Evolutionary conservation across 1,140 invertebrate species (phyloP), one percentile per base, ranked within the genome.

Genomic region (Daktulosphaira vitifoliae): DNA sequence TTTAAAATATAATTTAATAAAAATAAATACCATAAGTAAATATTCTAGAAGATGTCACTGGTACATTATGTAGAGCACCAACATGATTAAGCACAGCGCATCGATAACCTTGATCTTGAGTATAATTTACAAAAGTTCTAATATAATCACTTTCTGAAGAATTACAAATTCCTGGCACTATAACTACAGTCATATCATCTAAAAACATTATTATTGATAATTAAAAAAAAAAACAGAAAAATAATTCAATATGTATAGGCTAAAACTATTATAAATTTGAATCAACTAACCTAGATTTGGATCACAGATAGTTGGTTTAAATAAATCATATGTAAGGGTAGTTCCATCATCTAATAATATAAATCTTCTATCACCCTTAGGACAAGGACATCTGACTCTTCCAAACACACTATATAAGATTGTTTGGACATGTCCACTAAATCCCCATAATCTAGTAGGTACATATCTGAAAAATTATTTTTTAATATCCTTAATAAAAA

Each of bases 41-140:
- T 70, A 95, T 89, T 68, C 91, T 79, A 26, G 84, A 82, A n/a
- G 87, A 82, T 16, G 91, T 95, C 6, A 96, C 83, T 54, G 84
- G 84, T 11, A 94, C 87, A 74, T 84, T 87, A 62, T 82, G 81
- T 7, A 95, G 75, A 4, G 88, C 90, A n/a, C 92, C 92, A 62
- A 96, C 84, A 74, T 96, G 92, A 78, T 96, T 96, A 52, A 95
- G 81, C n/a, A 95, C 91, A 1, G 89, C 88, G 75, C 90, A 92
- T 66, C 90, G 79, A 76, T 90, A 96, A 1, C 92, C 92, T 73
- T 88, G 86, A 68, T 84, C 84, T 73, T 93, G 90, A 6, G 89
- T 90, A 75, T 90, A 86, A 70, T 92, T 85, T 1, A 95, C 90
- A 75, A 93, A 92, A 20, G 90, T 93, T 50, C 91, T 81, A 66